These are phyloP conservation scores for Diplogasteroides magnus DNA, from an alignment of 1,140 invertebrate species.

Conservation along the genomic window DNA sequence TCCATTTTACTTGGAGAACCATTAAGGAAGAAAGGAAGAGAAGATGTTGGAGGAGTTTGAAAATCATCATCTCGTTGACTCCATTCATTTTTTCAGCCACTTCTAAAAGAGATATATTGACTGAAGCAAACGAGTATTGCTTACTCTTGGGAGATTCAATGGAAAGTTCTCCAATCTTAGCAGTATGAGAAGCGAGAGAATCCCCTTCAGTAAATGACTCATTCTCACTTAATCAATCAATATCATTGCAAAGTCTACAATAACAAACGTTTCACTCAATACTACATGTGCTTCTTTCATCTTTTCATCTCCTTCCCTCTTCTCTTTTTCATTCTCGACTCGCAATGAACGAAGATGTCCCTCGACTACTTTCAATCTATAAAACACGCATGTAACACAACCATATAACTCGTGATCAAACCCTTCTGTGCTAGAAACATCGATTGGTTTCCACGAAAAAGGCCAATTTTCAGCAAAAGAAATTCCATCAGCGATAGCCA, in stretches of 20 bases:
- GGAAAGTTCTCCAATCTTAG: not conserved
- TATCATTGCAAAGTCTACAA: not conserved
- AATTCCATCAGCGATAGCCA: not conserved
- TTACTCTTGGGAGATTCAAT: not conserved
- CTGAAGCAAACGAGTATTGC: not conserved
- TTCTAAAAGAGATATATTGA: not conserved
- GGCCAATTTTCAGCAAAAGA: not conserved
- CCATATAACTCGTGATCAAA: not conserved
- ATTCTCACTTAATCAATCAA: not conserved
- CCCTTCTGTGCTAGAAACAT: not conserved
- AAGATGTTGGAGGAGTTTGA: not conserved
- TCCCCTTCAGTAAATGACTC: not conserved
- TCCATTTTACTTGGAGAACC: not conserved
- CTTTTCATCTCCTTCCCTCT: not conserved
- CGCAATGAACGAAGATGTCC: too few relatives aligned
- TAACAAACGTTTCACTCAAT: not conserved
- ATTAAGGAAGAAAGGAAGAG: not conserved
- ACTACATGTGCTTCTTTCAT: not conserved
- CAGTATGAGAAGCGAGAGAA: not conserved
- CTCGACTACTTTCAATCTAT: not conserved
- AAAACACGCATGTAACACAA: not conserved
- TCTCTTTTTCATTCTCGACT: too few relatives aligned
- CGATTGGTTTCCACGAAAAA: not conserved
- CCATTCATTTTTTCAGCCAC: too few relatives aligned
- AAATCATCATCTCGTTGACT: not conserved